Evolutionary conservation across 53 echinoderm and acorn worm species (phyloP).

Genomic region (Pentamera pediparva): DNA sequence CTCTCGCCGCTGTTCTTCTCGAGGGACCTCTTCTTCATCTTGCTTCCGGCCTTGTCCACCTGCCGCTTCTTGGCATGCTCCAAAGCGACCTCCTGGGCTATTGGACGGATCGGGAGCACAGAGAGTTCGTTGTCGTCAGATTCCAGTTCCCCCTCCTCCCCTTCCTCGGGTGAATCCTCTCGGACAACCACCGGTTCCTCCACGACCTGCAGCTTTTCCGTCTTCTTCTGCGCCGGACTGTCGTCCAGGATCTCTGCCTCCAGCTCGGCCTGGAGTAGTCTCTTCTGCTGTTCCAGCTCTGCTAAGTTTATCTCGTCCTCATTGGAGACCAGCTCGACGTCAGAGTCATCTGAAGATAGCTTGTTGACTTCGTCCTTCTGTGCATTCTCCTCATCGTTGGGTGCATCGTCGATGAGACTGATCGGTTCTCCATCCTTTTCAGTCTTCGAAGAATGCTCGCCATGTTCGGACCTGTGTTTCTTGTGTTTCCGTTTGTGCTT

Average conservation of each 20-base stretch:
- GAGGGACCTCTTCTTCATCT: not conserved
- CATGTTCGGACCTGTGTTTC: not conserved
- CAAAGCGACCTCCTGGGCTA: slow-evolving; percentile 14
- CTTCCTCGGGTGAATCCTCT: slow-evolving; percentile 29
- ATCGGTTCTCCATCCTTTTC: not conserved
- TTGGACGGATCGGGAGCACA: slow-evolving; percentile 14
- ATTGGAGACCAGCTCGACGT: slow-evolving; percentile 6
- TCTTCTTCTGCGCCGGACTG: slow-evolving; percentile 64
- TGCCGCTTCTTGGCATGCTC: slow-evolving; percentile 13
- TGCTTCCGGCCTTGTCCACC: not conserved
- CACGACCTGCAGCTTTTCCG: slow-evolving; percentile 59
- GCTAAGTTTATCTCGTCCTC: slow-evolving; percentile 52
- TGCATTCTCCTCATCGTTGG: not conserved
- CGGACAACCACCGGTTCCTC: slow-evolving; percentile 35
- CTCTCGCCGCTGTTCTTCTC: slow-evolving; percentile 8
- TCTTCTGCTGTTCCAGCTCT: slow-evolving; percentile 91
- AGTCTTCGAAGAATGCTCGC: slow-evolving; percentile 7
- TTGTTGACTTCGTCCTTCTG: not conserved
- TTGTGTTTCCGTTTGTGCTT: slow-evolving; percentile 12
- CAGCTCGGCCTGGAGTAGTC: slow-evolving; percentile 73
- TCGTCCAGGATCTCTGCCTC: slow-evolving; percentile 57
- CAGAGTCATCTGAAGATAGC: slow-evolving; percentile 4
- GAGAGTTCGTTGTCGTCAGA: slow-evolving; percentile 26
- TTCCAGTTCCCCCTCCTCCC: slow-evolving; percentile 38
- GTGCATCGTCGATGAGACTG: not conserved